A percentile compares a stretch with the other conserved stretches of the same genome.
These are phyloP conservation scores for Mesocentrotus franciscanus DNA, from an alignment of 53 echinoderm and acorn worm species.

Conservation along the genomic window DNA sequence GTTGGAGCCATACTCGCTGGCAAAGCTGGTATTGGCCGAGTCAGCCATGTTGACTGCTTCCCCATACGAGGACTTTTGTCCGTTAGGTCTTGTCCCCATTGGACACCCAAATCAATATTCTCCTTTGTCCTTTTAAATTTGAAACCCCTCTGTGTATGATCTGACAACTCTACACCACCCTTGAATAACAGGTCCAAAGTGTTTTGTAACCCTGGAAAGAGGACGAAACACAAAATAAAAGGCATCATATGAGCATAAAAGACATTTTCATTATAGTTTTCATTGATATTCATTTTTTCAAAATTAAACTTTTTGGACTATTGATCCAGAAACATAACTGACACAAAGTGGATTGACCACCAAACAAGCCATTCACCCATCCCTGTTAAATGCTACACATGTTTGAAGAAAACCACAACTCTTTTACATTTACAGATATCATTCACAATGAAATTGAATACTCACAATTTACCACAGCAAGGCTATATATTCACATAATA, in stretches of 20 bases:
- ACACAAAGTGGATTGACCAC: slow-evolving; percentile 20
- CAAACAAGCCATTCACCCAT: slow-evolving; percentile 11
- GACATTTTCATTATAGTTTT: not conserved
- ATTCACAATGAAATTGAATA: not conserved
- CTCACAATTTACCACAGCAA: slow-evolving; percentile 5
- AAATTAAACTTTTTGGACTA: not conserved
- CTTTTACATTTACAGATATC: slow-evolving; percentile 3
- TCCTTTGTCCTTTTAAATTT: slow-evolving; percentile 66
- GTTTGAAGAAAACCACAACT: slow-evolving; percentile 31
- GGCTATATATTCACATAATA: slow-evolving; percentile 47
- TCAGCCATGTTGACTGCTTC: slow-evolving; percentile 62
- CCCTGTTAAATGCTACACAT: slow-evolving; percentile 10
- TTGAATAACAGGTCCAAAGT: slow-evolving; percentile 29
- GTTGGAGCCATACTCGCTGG: slow-evolving; percentile 57
- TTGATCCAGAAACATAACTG: slow-evolving; percentile 26
- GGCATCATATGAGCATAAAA: not conserved
- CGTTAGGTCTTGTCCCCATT: slow-evolving; percentile 68
- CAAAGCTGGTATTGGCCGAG: slow-evolving; percentile 50
- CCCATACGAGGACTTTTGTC: slow-evolving; percentile 66
- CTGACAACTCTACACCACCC: not conserved
- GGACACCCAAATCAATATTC: slow-evolving; percentile 61
- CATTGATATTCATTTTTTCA: not conserved
- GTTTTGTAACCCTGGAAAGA: not conserved
- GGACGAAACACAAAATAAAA: slow-evolving; percentile 12
- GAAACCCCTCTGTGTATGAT: slow-evolving; percentile 54